Conservation (phyloP, 2,888 invertebrate species). For the Camptogramma bilineatum region DNA sequence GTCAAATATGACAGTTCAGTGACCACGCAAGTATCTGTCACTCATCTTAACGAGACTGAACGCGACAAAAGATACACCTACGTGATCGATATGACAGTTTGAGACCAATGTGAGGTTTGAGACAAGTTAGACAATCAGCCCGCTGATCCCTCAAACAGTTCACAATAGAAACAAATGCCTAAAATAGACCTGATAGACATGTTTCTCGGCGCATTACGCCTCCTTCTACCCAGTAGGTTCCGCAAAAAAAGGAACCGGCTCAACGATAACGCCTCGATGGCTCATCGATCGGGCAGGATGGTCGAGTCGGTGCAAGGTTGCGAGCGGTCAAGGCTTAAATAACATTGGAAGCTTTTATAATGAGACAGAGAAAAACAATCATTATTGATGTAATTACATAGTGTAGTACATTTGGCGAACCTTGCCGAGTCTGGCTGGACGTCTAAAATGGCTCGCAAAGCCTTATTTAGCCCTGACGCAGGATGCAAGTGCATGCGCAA, state of each 20-base stretch:
- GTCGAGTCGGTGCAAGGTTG: constrained; percentile 12
- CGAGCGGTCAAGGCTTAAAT: constrained; percentile 7
- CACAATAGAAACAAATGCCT: background rate
- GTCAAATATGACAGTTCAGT: too few species aligned
- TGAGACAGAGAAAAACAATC: background rate
- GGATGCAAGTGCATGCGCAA: too few species aligned
- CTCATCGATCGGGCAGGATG: constrained; percentile 20
- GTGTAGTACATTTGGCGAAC: too few species aligned
- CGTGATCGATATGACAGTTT: too few species aligned
- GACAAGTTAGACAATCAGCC: too few species aligned
- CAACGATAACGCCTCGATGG: constrained; percentile 29
- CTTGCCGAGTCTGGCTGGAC: too few species aligned
- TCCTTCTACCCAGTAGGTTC: constrained; percentile 10
- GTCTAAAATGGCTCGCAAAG: too few species aligned
- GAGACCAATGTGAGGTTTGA: too few species aligned
- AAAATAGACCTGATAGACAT: constrained; percentile 20
- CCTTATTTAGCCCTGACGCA: too few species aligned
- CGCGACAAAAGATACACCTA: too few species aligned
- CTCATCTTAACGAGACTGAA: too few species aligned
- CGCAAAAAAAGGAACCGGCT: constrained; percentile 25
- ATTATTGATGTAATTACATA: background rate
- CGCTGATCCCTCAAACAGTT: background rate
- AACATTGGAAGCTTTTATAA: background rate
- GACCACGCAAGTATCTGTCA: too few species aligned
- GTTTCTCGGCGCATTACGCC: constrained; percentile 16